Base-by-base conservation (phyloP, 53 echinoderm and acorn worm genomes). In the Paelopatides confundens region DNA sequence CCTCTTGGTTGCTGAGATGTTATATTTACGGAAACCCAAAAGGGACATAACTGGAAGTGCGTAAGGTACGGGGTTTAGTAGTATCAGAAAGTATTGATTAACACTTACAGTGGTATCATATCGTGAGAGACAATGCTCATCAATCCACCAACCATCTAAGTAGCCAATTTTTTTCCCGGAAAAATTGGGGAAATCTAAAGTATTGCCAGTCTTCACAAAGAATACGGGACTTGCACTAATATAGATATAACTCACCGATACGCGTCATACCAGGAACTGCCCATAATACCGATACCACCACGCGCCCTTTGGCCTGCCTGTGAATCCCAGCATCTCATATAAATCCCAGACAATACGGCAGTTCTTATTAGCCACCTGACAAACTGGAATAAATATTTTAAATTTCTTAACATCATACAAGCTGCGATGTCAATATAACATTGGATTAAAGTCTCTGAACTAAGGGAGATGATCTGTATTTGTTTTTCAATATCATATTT, bases 341-440 rank as follows among this genome's bases (percentile, higher is more conserved):
- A 96, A 39, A 66, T 96, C 96, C 91, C 92, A 92, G n/a, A 94
- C 87, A 52, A 96, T n/a, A 18, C 71, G 82, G 24, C 96, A 96
- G 43, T 96, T 92, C 92, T 96, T 96, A 69, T 94, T 90, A 2
- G 92, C 96, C 5, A 90, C 33, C 4, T 82, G 88, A 62, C 96
- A 96, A 36, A 96, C 96, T 96, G 2, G 48, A 35, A 83, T 33
- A 33, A 63, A 31, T 35, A 63, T n/a, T 8, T 11, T 27, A 54
- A 51, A 40, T 18, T 35, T 14, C 35, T 36, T 15, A 27, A 65
- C 17, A n/a, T 21, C 24, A 3, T 65, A 17, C 64, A 65, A 65
- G 12, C n/a, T n/a, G n/a, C n/a, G n/a, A n/a, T n/a, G n/a, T n/a
- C n/a, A n/a, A n/a, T n/a, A n/a, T n/a, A n/a, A n/a, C n/a, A n/a